phyloP scores from a whole-genome alignment of 2,888 invertebrate species.

The Tupiocoris notatus region DNA sequence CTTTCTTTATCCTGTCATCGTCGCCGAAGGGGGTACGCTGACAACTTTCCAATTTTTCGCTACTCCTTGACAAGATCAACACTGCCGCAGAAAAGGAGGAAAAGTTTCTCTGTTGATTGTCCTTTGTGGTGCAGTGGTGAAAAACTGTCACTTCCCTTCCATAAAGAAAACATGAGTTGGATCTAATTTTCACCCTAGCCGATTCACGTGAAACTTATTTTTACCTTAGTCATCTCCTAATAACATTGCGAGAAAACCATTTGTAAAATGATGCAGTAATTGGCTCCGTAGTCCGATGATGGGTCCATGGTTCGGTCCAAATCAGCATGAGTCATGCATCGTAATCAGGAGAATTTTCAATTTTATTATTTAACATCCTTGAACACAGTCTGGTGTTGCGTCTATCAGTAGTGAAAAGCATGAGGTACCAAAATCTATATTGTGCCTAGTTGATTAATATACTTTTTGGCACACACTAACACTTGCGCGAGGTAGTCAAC shows the following conservation, averaged over 20 bases:
- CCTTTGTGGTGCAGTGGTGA: background rate
- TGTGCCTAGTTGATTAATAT: too few species aligned
- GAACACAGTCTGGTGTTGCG: too few species aligned
- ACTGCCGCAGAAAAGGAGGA: background rate
- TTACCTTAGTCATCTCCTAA: background rate
- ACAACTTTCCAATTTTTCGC: background rate
- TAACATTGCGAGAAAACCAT: background rate
- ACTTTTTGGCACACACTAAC: too few species aligned
- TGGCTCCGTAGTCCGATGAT: too few species aligned
- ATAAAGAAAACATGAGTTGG: background rate
- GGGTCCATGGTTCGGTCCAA: too few species aligned
- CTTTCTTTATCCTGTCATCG: background rate
- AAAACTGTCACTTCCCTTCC: background rate
- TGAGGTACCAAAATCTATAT: too few species aligned
- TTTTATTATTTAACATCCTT: too few species aligned
- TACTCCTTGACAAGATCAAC: background rate
- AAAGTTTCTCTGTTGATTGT: background rate
- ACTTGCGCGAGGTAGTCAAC: too few species aligned
- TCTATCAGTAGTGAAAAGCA: too few species aligned
- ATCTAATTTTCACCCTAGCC: background rate
- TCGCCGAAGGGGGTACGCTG: background rate
- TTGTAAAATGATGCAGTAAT: background rate
- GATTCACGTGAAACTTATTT: background rate
- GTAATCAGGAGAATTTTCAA: too few species aligned
- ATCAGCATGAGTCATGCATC: too few species aligned